Evolutionary conservation across 2,888 invertebrate genomes (phyloP), one percentile per base, ranked within the genome.

Genomic region (Rhamnusium bicolor): DNA sequence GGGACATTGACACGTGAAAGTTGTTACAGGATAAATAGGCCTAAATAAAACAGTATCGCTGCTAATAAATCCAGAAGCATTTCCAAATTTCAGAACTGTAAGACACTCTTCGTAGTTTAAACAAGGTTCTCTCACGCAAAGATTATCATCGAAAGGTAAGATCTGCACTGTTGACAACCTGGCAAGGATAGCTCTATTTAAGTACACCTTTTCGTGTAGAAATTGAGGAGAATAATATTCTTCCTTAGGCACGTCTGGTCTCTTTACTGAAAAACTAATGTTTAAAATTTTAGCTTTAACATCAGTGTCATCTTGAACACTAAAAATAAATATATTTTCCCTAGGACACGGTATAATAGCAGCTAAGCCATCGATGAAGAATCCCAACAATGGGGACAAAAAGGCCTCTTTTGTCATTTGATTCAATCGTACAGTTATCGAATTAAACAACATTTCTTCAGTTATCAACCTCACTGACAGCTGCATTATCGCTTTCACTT

Each of bases 111-210:
- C 98, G 85, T 93, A 98, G 88, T 98, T 98, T 1, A 97, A 90
- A 84, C 98, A 99, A 0, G 98, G 98, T 85, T 99, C 98, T 66
- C 95, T 92, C 0, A 98, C 95, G 87, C 98, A 99, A 0, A 98
- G 91, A 88, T 98, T 98, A 87, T 99, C 98, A 85, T 98, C 98
- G 87, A 98, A 98, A 0, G 98, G 98, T 7, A 98, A 88, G 0
- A 98, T 96, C 91, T 95, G 81, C 5, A 98, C 94, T 0, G 96
- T 96, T 2, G 98, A 96, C 2, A 98, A 89, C 72, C 96, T 91
- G 0, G 97, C 96, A 19, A 98, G 89, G 8, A 96, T 94, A 0
- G 94, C 94, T 32, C 98, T 91, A 84, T 98, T 97, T 16, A 98
- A 89, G 87, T 98, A 98, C n/a, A 98, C 96, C 19, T 95, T 91